Evolutionary conservation across 2,888 invertebrate species (phyloP), one percentile per base, ranked within the genome.

Genomic region (Conistra vaccinii): DNA sequence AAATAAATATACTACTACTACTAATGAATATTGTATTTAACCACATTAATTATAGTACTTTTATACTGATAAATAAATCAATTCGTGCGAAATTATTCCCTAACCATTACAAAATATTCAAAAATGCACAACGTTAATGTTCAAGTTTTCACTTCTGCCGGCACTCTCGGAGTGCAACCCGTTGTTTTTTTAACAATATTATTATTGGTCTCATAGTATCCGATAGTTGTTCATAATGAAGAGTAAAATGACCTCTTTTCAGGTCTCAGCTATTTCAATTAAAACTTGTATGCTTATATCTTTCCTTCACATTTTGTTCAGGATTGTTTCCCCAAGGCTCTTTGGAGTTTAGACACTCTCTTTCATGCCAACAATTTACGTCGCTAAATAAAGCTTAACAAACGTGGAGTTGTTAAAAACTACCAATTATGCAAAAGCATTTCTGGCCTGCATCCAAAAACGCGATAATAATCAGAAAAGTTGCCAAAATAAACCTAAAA

Each of bases 391-490:
- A 45, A 67, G 14, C 10, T 17, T 1, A 42, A 9, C 29, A 39
- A 14, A 12, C 20, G 32, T 42, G 39, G 62, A 29, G 9, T 55
- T 26, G 12, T 68, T 9, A 39, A 61, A 68, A 58, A 0, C 23
- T 35, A 29, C 45, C 35, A 66, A 72, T 81, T 72, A 77, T 57
- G 51, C 10, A 23, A 48, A 68, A 35, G 2, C 0, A 26, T 57
- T 58, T 39, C 42, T 81, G 82, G 73, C 72, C 2, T 20, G 0
- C 20, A 3, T 51, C 78, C 80, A 74, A 67, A 66, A 57, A 26
- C 29, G 20, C 29, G 9, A 42, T 17, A 29, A 35, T 29, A 10
- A 58, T 23, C 29, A 23, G 20, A 42, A 53, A 77, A 61, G 1
- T 39, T 51, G 32, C 45, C 48, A 68, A 69, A 77, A 73, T 66